phyloP scores from a whole-genome alignment of 2,888 invertebrate species.

The Zele albiditarsus region DNA sequence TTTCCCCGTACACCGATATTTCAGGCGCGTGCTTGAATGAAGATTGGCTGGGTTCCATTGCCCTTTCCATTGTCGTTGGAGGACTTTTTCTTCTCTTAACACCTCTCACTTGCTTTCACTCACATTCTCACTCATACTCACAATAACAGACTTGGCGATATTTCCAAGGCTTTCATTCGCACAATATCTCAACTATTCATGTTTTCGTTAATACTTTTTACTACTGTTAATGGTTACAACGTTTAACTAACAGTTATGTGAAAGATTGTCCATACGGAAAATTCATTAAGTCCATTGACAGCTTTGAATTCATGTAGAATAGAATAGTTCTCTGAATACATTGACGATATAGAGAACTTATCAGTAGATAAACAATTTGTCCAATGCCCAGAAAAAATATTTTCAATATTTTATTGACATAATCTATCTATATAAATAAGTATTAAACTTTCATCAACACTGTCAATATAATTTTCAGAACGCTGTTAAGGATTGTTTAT shows the following conservation, averaged over 20 bases:
- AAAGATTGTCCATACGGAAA: too few relatives aligned
- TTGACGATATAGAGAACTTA: too few relatives aligned
- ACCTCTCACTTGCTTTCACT: conserved; percentile 42
- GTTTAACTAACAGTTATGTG: background rate
- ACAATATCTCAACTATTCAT: conserved; percentile 37
- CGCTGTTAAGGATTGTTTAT: too few relatives aligned
- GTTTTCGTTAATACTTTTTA: conserved; percentile 2
- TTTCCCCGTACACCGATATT: conserved; percentile 69
- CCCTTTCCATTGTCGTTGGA: conserved; percentile 37
- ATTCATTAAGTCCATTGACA: too few relatives aligned
- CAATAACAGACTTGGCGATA: background rate
- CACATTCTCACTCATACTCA: conserved; percentile 30
- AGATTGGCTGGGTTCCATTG: conserved; percentile 63
- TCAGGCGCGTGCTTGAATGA: conserved; percentile 67
- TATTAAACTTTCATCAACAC: too few relatives aligned
- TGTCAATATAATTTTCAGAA: too few relatives aligned
- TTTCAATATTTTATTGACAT: too few relatives aligned
- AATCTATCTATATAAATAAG: too few relatives aligned
- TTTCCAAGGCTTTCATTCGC: conserved; percentile 37
- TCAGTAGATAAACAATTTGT: too few relatives aligned
- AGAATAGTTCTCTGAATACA: too few relatives aligned
- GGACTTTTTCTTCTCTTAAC: conserved; percentile 37
- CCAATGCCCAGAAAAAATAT: too few relatives aligned
- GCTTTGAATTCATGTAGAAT: too few relatives aligned
- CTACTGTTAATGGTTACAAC: background rate